Base-by-base conservation (phyloP, 2,113 vertebrate species). In the Urocynchramus pylzowi region DNA sequence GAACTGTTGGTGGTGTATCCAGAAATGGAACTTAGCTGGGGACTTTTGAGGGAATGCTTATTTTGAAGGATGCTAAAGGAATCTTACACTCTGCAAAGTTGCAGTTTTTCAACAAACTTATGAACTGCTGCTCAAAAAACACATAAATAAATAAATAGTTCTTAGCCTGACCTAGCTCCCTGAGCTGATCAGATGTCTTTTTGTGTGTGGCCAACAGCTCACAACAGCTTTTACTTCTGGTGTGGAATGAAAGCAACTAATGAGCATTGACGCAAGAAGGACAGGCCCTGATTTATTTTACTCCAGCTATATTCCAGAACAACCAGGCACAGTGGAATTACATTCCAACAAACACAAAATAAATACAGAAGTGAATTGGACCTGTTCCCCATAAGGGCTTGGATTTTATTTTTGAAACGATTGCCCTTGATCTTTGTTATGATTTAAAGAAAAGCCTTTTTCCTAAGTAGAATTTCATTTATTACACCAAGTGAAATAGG, bases 211-310 rank as follows among this genome's bases (percentile, higher is more conserved):
- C 56, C 86, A 92, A 12, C 57, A 74, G n/a, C 49, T 89, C 61
- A 28, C 57, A 95, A 87, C 7, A 57, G n/a, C 71, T 94, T 93
- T 94, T 84, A 37, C 21, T 85, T 85, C 70, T 74, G 49, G 27
- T 92, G 39, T 74, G 79, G 83, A 92, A 97, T 92, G 76, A 92
- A 92, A 90, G 60, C 86, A 95, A 89, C 89, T 97, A 95, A 84
- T 59, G 83, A 93, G 67, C 89, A 89, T 16, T 95, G 94, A 93
- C 27, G 56, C 83, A 93, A 90, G 79, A 85, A 94, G 52, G 71
- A 89, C 3, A 8, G 39, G 39, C 63, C 61, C 53, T 65, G 59
- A 69, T 94, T 94, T 95, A 77, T 93, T 96, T 96, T 84, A 77
- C 71, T 88, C 42, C 21, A 88, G 41, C 42, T 90, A 19, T 94